Evolutionary conservation across 2,113 vertebrate genomes (phyloP).

Genomic region (Tringa solitaria): DNA sequence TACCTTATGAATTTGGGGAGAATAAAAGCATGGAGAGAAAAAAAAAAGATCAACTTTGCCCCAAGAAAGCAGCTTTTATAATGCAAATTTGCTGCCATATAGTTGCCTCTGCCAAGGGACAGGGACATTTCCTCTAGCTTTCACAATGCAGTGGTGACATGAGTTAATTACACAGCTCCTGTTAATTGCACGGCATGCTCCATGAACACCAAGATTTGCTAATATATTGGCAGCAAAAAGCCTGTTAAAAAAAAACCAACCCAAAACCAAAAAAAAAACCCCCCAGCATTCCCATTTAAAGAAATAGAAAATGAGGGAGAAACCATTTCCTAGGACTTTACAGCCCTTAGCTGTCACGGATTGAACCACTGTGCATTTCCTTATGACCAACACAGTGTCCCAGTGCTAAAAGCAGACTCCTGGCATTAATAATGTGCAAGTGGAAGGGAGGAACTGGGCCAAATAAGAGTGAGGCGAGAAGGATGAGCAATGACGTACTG

Average conservation of each 20-base stretch:
- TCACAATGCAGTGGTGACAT: background rate
- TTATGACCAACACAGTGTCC: background rate
- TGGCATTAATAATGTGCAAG: background rate
- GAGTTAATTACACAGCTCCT: slow-evolving; percentile 40
- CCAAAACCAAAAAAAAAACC: background rate
- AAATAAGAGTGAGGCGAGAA: background rate
- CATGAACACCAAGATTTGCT: slow-evolving; percentile 26
- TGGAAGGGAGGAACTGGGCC: background rate
- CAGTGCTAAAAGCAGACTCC: background rate
- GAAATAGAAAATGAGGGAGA: background rate
- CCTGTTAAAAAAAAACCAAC: background rate
- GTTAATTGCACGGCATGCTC: slow-evolving; percentile 51
- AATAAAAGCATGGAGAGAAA: background rate
- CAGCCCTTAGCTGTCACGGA: background rate
- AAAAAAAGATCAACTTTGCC: background rate
- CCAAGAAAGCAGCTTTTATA: background rate
- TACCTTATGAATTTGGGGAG: background rate
- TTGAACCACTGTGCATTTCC: background rate
- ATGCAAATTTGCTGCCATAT: background rate
- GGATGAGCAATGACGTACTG: background rate
- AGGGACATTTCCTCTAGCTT: background rate
- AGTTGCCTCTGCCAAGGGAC: background rate
- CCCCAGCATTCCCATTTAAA: slow-evolving; percentile 8
- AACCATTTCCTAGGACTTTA: background rate
- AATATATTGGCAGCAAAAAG: slow-evolving; percentile 25